Evolutionary conservation across 1,140 invertebrate genomes (phyloP).

Genomic region (Brachionus calyciflorus): DNA sequence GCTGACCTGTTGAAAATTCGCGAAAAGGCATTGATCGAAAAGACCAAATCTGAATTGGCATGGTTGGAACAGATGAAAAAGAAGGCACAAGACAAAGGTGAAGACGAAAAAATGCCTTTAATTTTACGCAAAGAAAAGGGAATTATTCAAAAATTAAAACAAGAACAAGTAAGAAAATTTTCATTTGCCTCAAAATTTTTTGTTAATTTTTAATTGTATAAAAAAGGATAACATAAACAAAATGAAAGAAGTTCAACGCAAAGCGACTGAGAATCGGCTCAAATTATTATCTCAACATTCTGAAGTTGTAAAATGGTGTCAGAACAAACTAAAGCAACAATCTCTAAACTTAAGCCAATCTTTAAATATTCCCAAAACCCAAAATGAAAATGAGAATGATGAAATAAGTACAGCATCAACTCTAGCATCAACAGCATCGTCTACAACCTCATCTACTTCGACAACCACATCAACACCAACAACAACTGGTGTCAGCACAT

Average conservation of each 20-base stretch:
- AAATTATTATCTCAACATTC: slow-evolving; percentile 56
- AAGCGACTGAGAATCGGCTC: slow-evolving; percentile 55
- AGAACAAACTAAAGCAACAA: slow-evolving; percentile 35
- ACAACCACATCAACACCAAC: not conserved
- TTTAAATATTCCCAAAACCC: not conserved
- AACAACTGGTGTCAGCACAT: not conserved
- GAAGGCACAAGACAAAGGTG: slow-evolving; percentile 55
- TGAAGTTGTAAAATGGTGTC: slow-evolving; percentile 52
- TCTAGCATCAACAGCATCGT: not conserved
- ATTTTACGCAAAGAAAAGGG: slow-evolving; percentile 65
- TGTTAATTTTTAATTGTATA: not conserved
- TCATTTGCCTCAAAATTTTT: not conserved
- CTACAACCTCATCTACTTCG: not conserved
- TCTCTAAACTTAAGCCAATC: not conserved
- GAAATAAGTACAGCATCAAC: slow-evolving; percentile 9
- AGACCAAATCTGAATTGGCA: slow-evolving; percentile 64
- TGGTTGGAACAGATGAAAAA: slow-evolving; percentile 64
- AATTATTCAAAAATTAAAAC: slow-evolving; percentile 61
- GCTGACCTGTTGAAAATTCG: slow-evolving; percentile 60
- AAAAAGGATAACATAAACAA: slow-evolving; percentile 61
- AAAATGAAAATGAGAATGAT: too few species aligned
- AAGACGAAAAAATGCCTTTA: slow-evolving; percentile 63
- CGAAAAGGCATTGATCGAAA: slow-evolving; percentile 65
- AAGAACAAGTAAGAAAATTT: slow-evolving; percentile 55
- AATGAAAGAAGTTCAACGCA: slow-evolving; percentile 56